phyloP scores from a whole-genome alignment of 2,888 invertebrate genomes.

The Athalia circularis region DNA sequence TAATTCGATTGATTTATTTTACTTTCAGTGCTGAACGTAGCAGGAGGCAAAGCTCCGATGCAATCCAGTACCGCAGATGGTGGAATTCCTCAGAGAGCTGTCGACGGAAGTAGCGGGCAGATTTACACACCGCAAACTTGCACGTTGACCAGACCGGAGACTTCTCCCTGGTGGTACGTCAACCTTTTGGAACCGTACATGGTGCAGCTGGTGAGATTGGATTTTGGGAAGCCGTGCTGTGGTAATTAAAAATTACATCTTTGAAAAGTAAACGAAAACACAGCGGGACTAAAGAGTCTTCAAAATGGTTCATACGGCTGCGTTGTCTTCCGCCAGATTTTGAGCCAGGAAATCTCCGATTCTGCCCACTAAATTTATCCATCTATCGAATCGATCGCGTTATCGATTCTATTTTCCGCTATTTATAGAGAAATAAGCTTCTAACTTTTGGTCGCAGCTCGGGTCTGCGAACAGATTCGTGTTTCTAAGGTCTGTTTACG shows the following conservation, averaged over 20 bases:
- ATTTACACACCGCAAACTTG: conserved; percentile 90
- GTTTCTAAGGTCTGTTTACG: too few species aligned
- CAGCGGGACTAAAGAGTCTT: too few species aligned
- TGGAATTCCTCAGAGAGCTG: conserved; percentile 92
- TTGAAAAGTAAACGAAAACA: too few species aligned
- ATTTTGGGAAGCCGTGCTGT: conserved; percentile 94
- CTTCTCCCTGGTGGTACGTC: conserved; percentile 97
- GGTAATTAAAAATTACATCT: conserved; percentile 79
- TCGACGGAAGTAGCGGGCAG: conserved; percentile 92
- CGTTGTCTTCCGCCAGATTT: too few species aligned
- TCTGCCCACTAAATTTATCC: too few species aligned
- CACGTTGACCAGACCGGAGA: conserved; percentile 88
- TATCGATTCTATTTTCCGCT: too few species aligned
- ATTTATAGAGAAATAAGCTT: too few species aligned
- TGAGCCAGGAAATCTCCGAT: too few species aligned
- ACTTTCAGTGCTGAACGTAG: conserved; percentile 90
- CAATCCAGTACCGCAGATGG: conserved; percentile 89
- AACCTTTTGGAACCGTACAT: conserved; percentile 95
- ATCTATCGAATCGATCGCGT: too few species aligned
- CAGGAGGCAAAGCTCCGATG: conserved; percentile 96
- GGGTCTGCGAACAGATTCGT: too few species aligned
- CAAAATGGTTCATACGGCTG: too few species aligned
- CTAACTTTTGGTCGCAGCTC: too few species aligned
- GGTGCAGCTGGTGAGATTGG: conserved; percentile 93
- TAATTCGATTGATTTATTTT: conserved; percentile 40